A percentile compares a stretch with the other conserved stretches of the same genome.
Conservation (phyloP, 1,140 invertebrate genomes). For the Chelonus insularis region DNA sequence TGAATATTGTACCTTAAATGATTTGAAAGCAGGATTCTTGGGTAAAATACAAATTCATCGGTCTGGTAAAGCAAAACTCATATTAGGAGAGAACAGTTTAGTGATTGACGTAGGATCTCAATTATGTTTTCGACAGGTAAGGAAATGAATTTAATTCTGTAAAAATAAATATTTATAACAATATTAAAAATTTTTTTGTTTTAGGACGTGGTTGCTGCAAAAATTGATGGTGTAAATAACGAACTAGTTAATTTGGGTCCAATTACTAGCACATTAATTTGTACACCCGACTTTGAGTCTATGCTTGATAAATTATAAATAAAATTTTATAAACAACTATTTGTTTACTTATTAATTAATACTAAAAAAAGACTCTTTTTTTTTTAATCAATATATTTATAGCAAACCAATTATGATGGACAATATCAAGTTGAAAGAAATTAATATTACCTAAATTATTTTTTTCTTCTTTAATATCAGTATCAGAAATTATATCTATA, state of each 20-base stretch:
- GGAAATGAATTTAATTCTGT: constrained; percentile 17
- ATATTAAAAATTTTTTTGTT: constrained; percentile 19
- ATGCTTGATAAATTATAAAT: constrained; percentile 35
- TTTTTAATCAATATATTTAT: too few species aligned
- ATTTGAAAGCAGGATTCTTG: constrained; percentile 48
- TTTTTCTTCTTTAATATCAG: too few species aligned
- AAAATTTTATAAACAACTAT: constrained; percentile 30
- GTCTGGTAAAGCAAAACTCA: constrained; percentile 49
- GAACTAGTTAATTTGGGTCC: constrained; percentile 52
- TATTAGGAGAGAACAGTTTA: constrained; percentile 50
- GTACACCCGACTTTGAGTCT: constrained; percentile 50
- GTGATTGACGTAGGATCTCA: constrained; percentile 45
- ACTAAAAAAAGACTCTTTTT: too few species aligned
- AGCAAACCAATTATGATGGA: too few species aligned
- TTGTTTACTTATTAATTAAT: too few species aligned
- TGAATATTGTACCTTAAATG: constrained; percentile 40
- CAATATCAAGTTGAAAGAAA: too few species aligned
- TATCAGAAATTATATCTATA: too few species aligned
- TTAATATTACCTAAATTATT: too few species aligned
- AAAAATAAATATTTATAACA: constrained; percentile 6
- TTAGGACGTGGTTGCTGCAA: constrained; percentile 52
- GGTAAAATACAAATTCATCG: constrained; percentile 54
- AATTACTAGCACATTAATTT: constrained; percentile 45
- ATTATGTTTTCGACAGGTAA: constrained; percentile 50
- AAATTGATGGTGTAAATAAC: constrained; percentile 44